A percentile compares a stretch with the other conserved stretches of the same genome.
Evolutionary conservation across 92 coral and sea anemone species (phyloP).

Genomic region (Heliopora coerulea): DNA sequence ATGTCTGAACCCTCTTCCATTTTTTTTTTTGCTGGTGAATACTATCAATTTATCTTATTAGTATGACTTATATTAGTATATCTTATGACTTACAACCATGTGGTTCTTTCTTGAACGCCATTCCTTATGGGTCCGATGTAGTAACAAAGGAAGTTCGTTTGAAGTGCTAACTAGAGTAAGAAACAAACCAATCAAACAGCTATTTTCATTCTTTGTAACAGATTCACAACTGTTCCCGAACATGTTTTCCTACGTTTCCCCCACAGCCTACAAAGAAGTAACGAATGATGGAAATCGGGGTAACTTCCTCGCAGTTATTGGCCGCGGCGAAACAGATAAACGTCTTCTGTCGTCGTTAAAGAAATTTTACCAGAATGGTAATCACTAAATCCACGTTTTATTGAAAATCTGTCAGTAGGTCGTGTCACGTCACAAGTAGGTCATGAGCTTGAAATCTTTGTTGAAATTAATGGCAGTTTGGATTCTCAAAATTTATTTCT

Average conservation of each 20-base stretch:
- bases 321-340: conserved; percentile 51
- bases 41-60: no score
- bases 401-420: background rate
- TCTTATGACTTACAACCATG: no score
- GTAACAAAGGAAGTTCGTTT: no score
- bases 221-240: conserved; percentile 58
- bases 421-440: background rate
- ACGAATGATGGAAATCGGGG: conserved; percentile 57
- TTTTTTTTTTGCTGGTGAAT: no score
- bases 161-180: no score
- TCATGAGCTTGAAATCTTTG: background rate
- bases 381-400: background rate
- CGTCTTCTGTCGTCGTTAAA: conserved; percentile 40
- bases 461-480: no score
- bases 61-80: no score
- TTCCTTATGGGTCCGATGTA: no score
- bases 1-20: no score
- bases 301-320: conserved; percentile 62
- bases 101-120: no score
- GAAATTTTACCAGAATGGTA: conserved; percentile 30
- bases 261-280: conserved; percentile 41
- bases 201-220: background rate
- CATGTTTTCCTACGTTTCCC: background rate
- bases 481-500: no score
- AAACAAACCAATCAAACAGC: no score